Base-by-base conservation (phyloP, 2,888 invertebrate species). In the Diloba caeruleocephala region DNA sequence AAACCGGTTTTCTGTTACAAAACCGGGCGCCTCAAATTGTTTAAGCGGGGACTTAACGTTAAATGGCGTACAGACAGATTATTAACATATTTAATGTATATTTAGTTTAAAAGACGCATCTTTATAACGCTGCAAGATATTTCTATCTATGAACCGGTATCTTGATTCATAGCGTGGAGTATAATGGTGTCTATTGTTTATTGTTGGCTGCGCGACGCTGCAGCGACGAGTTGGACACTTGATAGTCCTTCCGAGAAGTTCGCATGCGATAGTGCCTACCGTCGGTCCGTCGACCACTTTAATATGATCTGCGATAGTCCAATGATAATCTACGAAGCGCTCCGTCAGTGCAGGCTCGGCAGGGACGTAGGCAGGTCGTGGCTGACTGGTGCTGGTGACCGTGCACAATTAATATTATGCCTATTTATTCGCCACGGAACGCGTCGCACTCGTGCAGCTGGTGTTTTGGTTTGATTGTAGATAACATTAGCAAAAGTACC, bases 241-340 rank as follows among this genome's bases (percentile, higher is more conserved):
- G 71, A 67, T 69, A 61, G 53, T 46, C 21, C 31, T 69, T 69
- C 67, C 55, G 43, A 67, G 72, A 68, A 77, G 41, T 42, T 32
- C 45, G 33, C 26, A 36, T 31, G 45, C 39, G 59, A 67, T 66
- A 64, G 36, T 42, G 45, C 39, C 29, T 29, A 21, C 26, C 34
- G 38, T 34, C 33, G 33, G 25, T 42, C 26, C 34, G 38, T 34
- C 33, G 33, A 29, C 45, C 45, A 49, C 15, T 42, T 14, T 32
- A 45, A 5, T 25, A n/a, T 28, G 39, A 34, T n/a, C 50, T 41
- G 1, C 13, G 15, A 13, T 8, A 3, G 14, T 12, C 13, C 14
- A 13, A 29, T 23, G 6, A 31, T 21, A 9, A 2, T 28, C 25
- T 23, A 10, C 9, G 7, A n/a, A 29, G 6, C 6, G 10, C 21